Conservation (phyloP, 92 coral and sea anemone species). For the Metridium senile region DNA sequence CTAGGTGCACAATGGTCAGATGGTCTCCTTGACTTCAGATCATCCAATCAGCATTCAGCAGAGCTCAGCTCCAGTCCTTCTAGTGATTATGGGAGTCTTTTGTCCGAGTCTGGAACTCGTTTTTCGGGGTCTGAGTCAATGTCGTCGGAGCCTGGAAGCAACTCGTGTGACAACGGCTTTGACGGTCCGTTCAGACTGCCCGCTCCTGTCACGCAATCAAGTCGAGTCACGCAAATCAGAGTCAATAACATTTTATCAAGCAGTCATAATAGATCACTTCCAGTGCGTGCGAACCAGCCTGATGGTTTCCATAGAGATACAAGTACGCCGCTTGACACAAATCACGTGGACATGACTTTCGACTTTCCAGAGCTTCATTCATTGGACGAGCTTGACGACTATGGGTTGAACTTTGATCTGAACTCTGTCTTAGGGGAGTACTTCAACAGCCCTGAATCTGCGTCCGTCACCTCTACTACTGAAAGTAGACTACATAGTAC, state of each 20-base stretch:
- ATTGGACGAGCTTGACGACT: constrained; percentile 27
- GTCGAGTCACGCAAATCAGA: constrained; percentile 1
- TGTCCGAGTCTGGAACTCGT: constrained; percentile 69
- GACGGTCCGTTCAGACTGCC: constrained; percentile 76
- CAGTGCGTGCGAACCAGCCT: neutral
- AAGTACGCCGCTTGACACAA: constrained; percentile 22
- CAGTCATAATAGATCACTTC: constrained; percentile 10
- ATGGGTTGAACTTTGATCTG: constrained; percentile 27
- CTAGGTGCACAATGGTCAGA: constrained; percentile 5
- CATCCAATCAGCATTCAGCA: constrained; percentile 14
- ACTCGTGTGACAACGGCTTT: constrained; percentile 44
- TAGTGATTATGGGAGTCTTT: constrained; percentile 74
- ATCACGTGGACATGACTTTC: constrained; percentile 21
- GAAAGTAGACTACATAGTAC: neutral
- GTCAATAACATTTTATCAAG: constrained; percentile 15
- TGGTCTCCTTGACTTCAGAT: neutral
- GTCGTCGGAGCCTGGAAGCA: constrained; percentile 47
- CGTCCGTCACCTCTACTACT: neutral
- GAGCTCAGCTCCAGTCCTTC: constrained; percentile 69
- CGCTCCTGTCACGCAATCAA: constrained; percentile 32
- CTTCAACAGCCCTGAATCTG: constrained; percentile 10
- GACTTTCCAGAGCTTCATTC: constrained; percentile 22
- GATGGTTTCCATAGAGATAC: constrained; percentile 24
- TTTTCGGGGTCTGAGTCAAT: constrained; percentile 65
- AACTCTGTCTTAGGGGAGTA: constrained; percentile 34